phyloP scores from a whole-genome alignment of 2,797 vertebrate species.

The Rhyacichthys aspro region DNA sequence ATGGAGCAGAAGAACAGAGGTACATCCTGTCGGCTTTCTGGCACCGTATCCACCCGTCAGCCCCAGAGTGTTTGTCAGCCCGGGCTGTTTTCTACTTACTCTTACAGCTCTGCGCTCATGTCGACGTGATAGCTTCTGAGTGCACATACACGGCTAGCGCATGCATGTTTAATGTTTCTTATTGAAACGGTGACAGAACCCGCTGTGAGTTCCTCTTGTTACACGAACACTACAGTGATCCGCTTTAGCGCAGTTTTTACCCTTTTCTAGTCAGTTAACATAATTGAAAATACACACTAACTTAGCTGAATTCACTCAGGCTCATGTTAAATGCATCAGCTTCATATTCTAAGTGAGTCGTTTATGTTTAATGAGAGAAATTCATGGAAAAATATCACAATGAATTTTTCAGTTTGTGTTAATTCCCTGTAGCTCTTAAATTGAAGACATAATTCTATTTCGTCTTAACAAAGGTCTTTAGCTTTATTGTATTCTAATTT shows the following conservation, averaged over 20 bases:
- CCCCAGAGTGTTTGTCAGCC: conserved; percentile 9
- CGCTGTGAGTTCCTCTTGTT: conserved; percentile 24
- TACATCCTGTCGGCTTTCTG: conserved; percentile 63
- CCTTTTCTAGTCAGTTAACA: conserved; percentile 51
- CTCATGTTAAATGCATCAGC: conserved; percentile 79
- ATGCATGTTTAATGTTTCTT: conserved; percentile 42
- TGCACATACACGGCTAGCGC: conserved; percentile 21
- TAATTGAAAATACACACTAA: conserved; percentile 67
- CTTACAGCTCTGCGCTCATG: conserved; percentile 25
- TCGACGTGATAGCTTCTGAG: conserved; percentile 26
- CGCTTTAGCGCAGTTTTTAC: conserved; percentile 34
- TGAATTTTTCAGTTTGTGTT: conserved; percentile 75
- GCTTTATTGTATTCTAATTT: conserved; percentile 23
- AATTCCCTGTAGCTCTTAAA: conserved; percentile 74
- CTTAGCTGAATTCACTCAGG: conserved; percentile 58
- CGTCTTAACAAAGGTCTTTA: conserved; percentile 54
- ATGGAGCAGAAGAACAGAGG: conserved; percentile 99
- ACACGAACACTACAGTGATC: conserved; percentile 12
- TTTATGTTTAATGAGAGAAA: conserved; percentile 83
- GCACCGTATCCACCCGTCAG: conserved; percentile 28
- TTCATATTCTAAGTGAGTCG: conserved; percentile 73
- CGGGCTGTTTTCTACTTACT: conserved; percentile 19
- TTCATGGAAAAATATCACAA: conserved; percentile 75
- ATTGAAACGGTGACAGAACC: conserved; percentile 38
- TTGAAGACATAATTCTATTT: conserved; percentile 58